These are phyloP conservation scores for Clepsis dumicolana DNA, from an alignment of 2,888 invertebrate genomes.

Conservation along the genomic window DNA sequence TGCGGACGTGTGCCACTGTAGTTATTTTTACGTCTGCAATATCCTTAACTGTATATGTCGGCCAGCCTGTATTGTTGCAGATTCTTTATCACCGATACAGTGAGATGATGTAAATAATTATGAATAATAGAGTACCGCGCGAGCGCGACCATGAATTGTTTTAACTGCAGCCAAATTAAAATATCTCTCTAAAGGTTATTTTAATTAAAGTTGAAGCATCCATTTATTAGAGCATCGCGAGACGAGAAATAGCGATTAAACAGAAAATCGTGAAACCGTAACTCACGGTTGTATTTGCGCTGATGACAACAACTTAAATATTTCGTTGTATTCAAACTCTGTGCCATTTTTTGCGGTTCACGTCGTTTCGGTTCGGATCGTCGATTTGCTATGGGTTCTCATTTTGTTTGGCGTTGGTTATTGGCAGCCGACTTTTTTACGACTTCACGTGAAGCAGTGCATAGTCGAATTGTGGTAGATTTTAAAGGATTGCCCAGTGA, in stretches of 20 bases:
- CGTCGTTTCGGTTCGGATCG: slow-evolving; percentile 46
- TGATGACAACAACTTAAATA: slow-evolving; percentile 72
- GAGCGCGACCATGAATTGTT: not conserved
- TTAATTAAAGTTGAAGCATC: not conserved
- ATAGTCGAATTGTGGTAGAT: slow-evolving; percentile 1
- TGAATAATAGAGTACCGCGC: not conserved
- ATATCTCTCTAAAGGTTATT: slow-evolving; percentile 2
- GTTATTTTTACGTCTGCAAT: slow-evolving; percentile 31
- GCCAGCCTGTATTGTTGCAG: slow-evolving; percentile 21
- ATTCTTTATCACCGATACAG: slow-evolving; percentile 3
- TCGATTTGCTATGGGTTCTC: slow-evolving; percentile 40
- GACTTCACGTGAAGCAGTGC: slow-evolving; percentile 20
- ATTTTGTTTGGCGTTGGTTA: slow-evolving; percentile 26
- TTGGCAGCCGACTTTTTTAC: slow-evolving; percentile 17
- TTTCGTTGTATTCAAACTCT: slow-evolving; percentile 69
- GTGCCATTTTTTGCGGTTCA: slow-evolving; percentile 47
- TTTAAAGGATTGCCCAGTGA: slow-evolving; percentile 1
- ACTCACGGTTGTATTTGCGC: slow-evolving; percentile 63
- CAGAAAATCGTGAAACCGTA: slow-evolving; percentile 63
- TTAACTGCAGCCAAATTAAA: not conserved
- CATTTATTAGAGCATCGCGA: not conserved
- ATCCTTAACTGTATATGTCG: slow-evolving; percentile 17
- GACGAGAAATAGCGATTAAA: slow-evolving; percentile 29
- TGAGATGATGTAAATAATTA: not conserved
- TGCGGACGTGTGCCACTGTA: slow-evolving; percentile 53